A percentile compares a stretch with the other conserved stretches of the same genome.
These are phyloP conservation scores for Campaea margaritaria DNA, from an alignment of 2,888 invertebrate species.

Conservation along the genomic window DNA sequence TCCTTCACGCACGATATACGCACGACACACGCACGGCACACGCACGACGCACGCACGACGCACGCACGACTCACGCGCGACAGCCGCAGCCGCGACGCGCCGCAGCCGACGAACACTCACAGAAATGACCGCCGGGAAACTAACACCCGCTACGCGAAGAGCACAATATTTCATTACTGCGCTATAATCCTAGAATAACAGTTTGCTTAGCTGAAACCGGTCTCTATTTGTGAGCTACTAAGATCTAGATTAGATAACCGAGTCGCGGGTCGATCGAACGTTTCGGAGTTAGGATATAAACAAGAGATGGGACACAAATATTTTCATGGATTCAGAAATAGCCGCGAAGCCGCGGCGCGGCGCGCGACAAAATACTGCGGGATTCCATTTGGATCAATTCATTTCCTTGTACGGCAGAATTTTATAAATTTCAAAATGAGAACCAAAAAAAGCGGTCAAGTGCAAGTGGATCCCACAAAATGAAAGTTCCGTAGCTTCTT, in stretches of 20 bases:
- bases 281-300: conserved; percentile 45
- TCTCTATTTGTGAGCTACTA: conserved; percentile 9
- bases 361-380: neutral
- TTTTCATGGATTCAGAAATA: conserved; percentile 72
- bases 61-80: too few species aligned
- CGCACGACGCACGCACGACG: conserved; percentile 6
- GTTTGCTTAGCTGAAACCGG: neutral
- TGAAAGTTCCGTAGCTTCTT: too few species aligned
- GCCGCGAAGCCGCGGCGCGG: conserved; percentile 38
- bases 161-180: conserved; percentile 47
- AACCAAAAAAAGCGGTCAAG: too few species aligned
- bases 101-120: conserved; percentile 43
- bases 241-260: conserved; percentile 3
- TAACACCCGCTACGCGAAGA: conserved; percentile 40
- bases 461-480: too few species aligned
- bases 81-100: too few species aligned
- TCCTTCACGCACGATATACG: neutral
- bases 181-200: conserved; percentile 41
- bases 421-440: neutral
- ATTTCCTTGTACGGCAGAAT: conserved; percentile 17
- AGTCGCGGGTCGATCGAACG: conserved; percentile 33
- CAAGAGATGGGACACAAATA: conserved; percentile 70
- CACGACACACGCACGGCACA: conserved; percentile 6
- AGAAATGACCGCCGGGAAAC: conserved; percentile 51
- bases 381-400: conserved; percentile 1